Base-by-base conservation (phyloP, 2,888 invertebrate genomes). In the Conus canariensis region DNA sequence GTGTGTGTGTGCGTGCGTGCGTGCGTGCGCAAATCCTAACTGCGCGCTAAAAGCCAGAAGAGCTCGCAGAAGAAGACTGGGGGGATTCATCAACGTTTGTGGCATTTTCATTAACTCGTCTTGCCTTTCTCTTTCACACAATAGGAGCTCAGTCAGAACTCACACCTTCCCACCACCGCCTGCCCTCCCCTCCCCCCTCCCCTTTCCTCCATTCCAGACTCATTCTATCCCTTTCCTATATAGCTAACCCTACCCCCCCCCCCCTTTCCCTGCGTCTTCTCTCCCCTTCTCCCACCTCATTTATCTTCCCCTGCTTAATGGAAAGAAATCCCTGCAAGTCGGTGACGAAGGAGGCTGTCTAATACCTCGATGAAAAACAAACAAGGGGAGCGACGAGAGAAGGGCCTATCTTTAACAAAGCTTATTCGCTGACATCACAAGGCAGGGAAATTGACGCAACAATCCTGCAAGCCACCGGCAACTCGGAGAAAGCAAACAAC, bases 361-460 rank as follows among this genome's bases (percentile, higher is more conserved):
- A 64, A 88, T 82, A 77, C 60, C 82, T 25, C 19, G 80, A 77
- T 22, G 14, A 25, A 59, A 88, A 88, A 82, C 19, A 77, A 80
- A 30, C 80, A 88, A 30, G 60, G 30, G 30, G 16, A 30, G n/a
- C 4, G 80, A 59, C 19, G 30, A 64, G 59, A 82, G 80, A 80
- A 88, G 80, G 88, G 60, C 25, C 30, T 30, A 88, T 88, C 88
- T 88, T 25, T 80, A 88, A 88, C 82, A 80, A 88, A 88, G 88
- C 88, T 88, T 80, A 88, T 88, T 88, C 58, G 58, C 22, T 25
- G 88, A 56, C 70, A 88, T 77, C 74, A 25, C 88, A 88, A 58
- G 22, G 64, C 19, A 19, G 87, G 67, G 8, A 30, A 30, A 56
- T 87, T 87, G 45, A 70, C 74, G 67, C 87, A 22, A 16, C 45